Base-by-base conservation (phyloP, 1,140 invertebrate species). In the Drosophila kikkawai region DNA sequence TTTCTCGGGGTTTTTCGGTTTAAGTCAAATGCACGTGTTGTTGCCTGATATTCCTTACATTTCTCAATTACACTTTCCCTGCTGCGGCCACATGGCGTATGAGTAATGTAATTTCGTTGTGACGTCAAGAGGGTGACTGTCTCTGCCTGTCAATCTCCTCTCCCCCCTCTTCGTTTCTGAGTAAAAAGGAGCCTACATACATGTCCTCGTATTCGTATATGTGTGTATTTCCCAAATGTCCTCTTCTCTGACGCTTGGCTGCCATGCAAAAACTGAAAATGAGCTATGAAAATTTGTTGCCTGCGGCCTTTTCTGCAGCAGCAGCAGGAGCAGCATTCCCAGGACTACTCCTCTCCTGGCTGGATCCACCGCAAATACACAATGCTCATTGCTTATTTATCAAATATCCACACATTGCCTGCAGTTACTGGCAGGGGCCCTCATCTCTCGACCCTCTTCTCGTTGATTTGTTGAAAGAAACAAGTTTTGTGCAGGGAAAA, bases 301-400 rank as follows among this genome's bases (percentile, higher is more conserved):
- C 58, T 74, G 48, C 47, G 70, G 60, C 73, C 73, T 61, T 63
- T 82, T 79, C 41, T 56, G 32, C 50, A 36, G 37, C 32, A 51
- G 47, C 7, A 44, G n/a, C 42, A 44, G 42, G 5, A 15, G 39
- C 6, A 41, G 39, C 15, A 50, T 53, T 71, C 57, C 48, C 75
- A 45, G 64, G 45, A 29, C 44, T 50, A 34, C 41, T n/a, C 3
- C 39, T 8, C 22, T 15, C 19, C 26, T 22, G 55, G 22, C 13
- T 26, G 5, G 13, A 55, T 55, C 4, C 42, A 45, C 66, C 67
- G 69, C 69, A 70, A 70, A 57, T 79, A 41, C 59, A 45, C 60
- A 73, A 73, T n/a, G 55, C 64, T 73, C 84, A 88, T 88, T 88
- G 84, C 86, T 90, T 88, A 88, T 88, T 90, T 90, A 90, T 90